Conservation (phyloP, 2,888 invertebrate species). For the Drosophila subquinaria region DNA sequence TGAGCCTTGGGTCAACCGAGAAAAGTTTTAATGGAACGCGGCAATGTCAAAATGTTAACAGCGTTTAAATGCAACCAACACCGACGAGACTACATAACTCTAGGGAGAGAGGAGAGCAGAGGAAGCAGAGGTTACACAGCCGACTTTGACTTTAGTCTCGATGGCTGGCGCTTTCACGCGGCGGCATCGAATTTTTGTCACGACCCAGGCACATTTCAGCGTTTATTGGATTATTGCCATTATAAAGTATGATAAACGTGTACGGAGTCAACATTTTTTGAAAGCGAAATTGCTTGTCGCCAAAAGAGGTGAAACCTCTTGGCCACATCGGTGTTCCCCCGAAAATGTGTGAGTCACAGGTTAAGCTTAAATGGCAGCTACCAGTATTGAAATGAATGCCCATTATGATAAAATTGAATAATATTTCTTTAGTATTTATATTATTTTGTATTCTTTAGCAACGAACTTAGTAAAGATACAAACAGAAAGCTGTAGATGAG, state of each 20-base stretch:
- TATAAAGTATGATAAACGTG: conserved; percentile 51
- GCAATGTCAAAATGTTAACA: conserved; percentile 78
- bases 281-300: conserved; percentile 69
- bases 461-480: no score
- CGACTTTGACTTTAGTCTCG: conserved; percentile 22
- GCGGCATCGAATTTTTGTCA: conserved; percentile 74
- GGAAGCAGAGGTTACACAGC: background rate
- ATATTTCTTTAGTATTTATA: background rate
- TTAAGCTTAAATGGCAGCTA: conserved; percentile 57
- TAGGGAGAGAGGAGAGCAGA: background rate
- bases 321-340: conserved; percentile 25
- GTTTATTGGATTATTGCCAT: conserved; percentile 83
- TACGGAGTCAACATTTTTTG: conserved; percentile 48
- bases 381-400: conserved; percentile 46
- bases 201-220: conserved; percentile 69
- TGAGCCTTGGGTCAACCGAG: conserved; percentile 48
- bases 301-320: conserved; percentile 51
- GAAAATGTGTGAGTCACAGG: conserved; percentile 63
- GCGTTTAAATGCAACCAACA: conserved; percentile 49
- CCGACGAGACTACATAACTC: background rate
- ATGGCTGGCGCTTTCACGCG: conserved; percentile 74
- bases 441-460: no score
- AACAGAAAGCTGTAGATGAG: no score
- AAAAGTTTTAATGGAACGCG: conserved; percentile 67
- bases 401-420: conserved; percentile 7